These are phyloP conservation scores for Oplegnathus fasciatus DNA, from an alignment of 2,113 vertebrate genomes.

Conservation along the genomic window DNA sequence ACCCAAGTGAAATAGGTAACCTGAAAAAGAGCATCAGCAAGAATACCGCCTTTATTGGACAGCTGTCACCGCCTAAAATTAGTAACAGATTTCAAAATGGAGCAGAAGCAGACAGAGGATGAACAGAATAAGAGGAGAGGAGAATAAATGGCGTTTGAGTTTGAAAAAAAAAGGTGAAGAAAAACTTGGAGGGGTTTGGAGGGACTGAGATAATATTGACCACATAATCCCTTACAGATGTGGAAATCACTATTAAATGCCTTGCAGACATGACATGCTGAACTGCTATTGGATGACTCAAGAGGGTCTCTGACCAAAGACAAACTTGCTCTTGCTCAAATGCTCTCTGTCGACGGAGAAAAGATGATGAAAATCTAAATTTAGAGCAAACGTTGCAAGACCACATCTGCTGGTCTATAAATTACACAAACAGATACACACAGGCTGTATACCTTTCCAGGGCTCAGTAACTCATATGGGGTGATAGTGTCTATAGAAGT, in stretches of 20 bases:
- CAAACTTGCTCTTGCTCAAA: slow-evolving; percentile 43
- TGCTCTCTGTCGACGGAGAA: slow-evolving; percentile 29
- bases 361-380: slow-evolving; percentile 54
- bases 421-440: slow-evolving; percentile 32
- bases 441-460: slow-evolving; percentile 3
- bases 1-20: slow-evolving; percentile 36
- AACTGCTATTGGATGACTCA: slow-evolving; percentile 54
- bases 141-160: slow-evolving; percentile 44
- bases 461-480: slow-evolving; percentile 6
- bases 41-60: slow-evolving; percentile 18
- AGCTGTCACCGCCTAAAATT: slow-evolving; percentile 42
- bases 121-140: slow-evolving; percentile 20
- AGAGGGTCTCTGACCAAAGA: slow-evolving; percentile 45
- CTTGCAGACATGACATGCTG: slow-evolving; percentile 55
- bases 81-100: slow-evolving; percentile 35
- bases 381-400: slow-evolving; percentile 27
- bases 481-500: neutral
- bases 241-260: slow-evolving; percentile 63
- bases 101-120: slow-evolving; percentile 31
- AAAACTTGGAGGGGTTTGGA: slow-evolving; percentile 57
- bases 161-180: slow-evolving; percentile 52
- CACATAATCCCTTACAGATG: slow-evolving; percentile 76
- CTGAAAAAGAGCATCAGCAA: slow-evolving; percentile 15
- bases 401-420: slow-evolving; percentile 37
- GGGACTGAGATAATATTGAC: slow-evolving; percentile 71